phyloP scores from a whole-genome alignment of 2,888 invertebrate species.

The Epistrophella euchroma region DNA sequence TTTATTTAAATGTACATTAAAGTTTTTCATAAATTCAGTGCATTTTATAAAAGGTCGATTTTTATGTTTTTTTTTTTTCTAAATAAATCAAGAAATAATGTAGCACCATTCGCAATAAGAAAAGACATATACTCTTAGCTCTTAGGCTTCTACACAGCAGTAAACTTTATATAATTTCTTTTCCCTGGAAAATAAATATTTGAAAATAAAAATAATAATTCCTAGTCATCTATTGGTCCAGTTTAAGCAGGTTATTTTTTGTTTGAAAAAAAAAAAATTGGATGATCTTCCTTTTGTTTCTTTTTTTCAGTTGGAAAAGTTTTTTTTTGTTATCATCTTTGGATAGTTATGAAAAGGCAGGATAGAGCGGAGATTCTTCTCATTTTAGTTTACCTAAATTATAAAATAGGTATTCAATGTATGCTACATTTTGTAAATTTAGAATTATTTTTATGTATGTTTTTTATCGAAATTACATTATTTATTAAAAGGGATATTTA shows the following conservation, averaged over 20 bases:
- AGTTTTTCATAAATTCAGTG: slow-evolving; percentile 45
- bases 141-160: slow-evolving; percentile 26
- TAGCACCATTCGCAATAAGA: slow-evolving; percentile 65
- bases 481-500: slow-evolving; percentile 14
- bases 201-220: slow-evolving; percentile 18
- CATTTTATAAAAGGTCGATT: slow-evolving; percentile 23
- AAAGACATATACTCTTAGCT: slow-evolving; percentile 37
- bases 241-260: slow-evolving; percentile 48
- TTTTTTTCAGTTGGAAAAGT: slow-evolving; percentile 1
- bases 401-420: slow-evolving; percentile 40
- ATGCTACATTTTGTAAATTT: slow-evolving; percentile 34
- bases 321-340: slow-evolving; percentile 38
- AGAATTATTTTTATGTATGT: slow-evolving; percentile 21
- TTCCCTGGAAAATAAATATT: slow-evolving; percentile 16
- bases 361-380: slow-evolving; percentile 38
- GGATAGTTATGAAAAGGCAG: slow-evolving; percentile 48
- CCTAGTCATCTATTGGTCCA: slow-evolving; percentile 70
- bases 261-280: background rate
- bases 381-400: slow-evolving; percentile 67
- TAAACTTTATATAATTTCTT: slow-evolving; percentile 4
- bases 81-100: slow-evolving; percentile 36
- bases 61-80: slow-evolving; percentile 10
- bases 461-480: background rate
- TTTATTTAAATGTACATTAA: background rate
- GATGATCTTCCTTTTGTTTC: background rate